These are phyloP conservation scores for Enteromius paludinosus DNA, from an alignment of 2,797 vertebrate genomes.

Conservation along the genomic window DNA sequence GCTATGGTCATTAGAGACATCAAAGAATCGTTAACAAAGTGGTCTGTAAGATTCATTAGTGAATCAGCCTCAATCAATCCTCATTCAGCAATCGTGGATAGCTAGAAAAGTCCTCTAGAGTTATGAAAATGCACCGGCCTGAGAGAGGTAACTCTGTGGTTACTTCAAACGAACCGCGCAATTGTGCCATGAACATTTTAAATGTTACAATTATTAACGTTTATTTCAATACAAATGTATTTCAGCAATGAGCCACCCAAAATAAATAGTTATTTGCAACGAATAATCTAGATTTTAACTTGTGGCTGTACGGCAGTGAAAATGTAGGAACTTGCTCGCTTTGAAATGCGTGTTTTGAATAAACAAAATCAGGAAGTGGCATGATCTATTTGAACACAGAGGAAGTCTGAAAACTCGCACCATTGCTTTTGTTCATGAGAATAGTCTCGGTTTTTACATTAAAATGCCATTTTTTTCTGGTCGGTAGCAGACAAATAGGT, in stretches of 20 bases:
- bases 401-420: slow-evolving; percentile 63
- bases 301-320: background rate
- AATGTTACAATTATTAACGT: background rate
- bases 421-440: slow-evolving; percentile 34
- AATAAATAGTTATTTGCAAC: background rate
- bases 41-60: background rate
- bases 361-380: slow-evolving; percentile 70
- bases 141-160: background rate
- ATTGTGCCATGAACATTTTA: background rate
- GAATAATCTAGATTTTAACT: background rate
- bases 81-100: background rate
- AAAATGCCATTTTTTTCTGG: background rate
- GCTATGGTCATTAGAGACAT: too few relatives aligned
- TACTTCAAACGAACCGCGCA: background rate
- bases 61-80: background rate
- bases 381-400: slow-evolving; percentile 63
- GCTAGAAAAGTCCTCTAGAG: background rate
- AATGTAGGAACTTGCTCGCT: slow-evolving; percentile 40
- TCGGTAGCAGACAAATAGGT: background rate
- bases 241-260: too few relatives aligned
- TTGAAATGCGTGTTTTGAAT: slow-evolving; percentile 57
- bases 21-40: background rate
- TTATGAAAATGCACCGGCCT: background rate
- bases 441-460: background rate
- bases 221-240: background rate